Conservation (phyloP, 1,140 invertebrate genomes). For the Drosophila gunungcola region DNA sequence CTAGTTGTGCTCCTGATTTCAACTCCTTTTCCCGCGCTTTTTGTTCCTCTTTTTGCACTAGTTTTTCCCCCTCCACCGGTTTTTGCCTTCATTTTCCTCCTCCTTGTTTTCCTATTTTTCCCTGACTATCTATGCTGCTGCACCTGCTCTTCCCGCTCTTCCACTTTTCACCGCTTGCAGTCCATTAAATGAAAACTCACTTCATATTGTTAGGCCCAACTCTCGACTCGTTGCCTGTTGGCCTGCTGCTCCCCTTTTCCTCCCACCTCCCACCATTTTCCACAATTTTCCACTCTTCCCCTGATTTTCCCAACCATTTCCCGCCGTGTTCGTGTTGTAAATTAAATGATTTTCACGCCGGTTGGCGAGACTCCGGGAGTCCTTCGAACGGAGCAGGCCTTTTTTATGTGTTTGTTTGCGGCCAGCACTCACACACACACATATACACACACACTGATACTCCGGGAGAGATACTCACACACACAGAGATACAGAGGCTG, state of each 20-base stretch:
- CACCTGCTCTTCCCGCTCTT: conserved; percentile 26
- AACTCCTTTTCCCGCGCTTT: neutral
- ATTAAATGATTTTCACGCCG: conserved; percentile 83
- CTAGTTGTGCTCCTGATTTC: conserved; percentile 8
- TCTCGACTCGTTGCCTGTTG: conserved; percentile 13
- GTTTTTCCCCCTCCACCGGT: neutral
- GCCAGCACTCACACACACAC: conserved; percentile 15
- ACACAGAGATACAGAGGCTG: conserved; percentile 8
- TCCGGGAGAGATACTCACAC: neutral
- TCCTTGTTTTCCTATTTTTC: neutral
- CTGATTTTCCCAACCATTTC: conserved; percentile 7
- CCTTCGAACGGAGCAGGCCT: conserved; percentile 53
- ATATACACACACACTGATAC: neutral
- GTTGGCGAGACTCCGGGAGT: conserved; percentile 25
- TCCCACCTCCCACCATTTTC: neutral
- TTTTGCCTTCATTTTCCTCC: neutral
- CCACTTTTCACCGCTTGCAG: conserved; percentile 52
- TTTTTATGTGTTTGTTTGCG: conserved; percentile 82
- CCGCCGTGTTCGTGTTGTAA: conserved; percentile 68
- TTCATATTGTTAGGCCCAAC: conserved; percentile 67
- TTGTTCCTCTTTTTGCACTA: neutral
- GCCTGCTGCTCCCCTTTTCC: conserved; percentile 2
- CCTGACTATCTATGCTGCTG: conserved; percentile 27
- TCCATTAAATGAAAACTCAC: conserved; percentile 79
- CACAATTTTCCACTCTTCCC: neutral